Conservation (phyloP, 2,888 invertebrate species). For the Crioceris asparagi region DNA sequence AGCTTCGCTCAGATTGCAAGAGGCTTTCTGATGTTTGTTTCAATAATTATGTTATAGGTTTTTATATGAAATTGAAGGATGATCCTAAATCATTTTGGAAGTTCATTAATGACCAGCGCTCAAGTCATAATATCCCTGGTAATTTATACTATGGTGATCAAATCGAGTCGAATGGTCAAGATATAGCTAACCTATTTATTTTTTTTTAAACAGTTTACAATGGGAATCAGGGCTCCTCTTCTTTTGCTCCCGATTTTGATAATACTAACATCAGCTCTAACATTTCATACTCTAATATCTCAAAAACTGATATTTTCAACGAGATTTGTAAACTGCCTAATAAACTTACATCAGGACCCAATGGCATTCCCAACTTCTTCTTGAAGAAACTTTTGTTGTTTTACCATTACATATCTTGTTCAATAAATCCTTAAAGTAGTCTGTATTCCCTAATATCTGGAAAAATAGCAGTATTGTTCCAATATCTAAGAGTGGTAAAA, state of each 20-base stretch:
- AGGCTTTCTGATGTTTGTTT: not conserved
- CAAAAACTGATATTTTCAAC: not conserved
- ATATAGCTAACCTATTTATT: not conserved
- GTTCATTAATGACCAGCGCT: not conserved
- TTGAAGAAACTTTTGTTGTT: not conserved
- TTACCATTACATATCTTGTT: not conserved
- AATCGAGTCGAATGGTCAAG: not conserved
- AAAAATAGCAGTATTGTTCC: not conserved
- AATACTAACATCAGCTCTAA: not conserved
- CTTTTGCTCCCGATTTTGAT: not conserved
- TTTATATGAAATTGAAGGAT: not conserved
- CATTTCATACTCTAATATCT: not conserved
- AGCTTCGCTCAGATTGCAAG: not conserved
- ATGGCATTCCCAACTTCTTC: not conserved
- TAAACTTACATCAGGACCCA: not conserved
- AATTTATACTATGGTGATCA: not conserved
- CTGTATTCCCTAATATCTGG: not conserved
- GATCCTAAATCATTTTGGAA: too few species aligned
- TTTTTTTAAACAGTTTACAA: not conserved
- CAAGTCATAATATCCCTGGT: not conserved
- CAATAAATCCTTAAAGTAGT: not conserved
- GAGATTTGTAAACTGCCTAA: not conserved
- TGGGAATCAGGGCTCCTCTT: not conserved
- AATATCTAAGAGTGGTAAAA: slow-evolving; percentile 1
- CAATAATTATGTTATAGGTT: not conserved